Conservation (phyloP, 2,888 invertebrate genomes). For the Pachycephus smyrnensis region DNA sequence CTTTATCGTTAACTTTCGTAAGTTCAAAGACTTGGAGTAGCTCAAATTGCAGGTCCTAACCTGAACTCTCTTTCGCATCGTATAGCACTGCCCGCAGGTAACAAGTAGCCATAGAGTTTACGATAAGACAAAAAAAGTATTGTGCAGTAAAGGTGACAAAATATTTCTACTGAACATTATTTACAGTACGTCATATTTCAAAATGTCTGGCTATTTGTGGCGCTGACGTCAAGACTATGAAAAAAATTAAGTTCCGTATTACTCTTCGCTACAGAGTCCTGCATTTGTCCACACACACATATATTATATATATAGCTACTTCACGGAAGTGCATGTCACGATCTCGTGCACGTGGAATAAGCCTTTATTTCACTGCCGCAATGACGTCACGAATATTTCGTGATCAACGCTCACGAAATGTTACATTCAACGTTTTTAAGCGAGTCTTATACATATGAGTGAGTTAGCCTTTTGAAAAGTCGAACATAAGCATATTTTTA, state of each 20-base stretch:
- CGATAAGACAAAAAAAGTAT: constrained; percentile 52
- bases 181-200: constrained; percentile 53
- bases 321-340: not conserved
- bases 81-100: constrained; percentile 2
- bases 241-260: not conserved
- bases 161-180: constrained; percentile 60
- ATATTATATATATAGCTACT: not conserved
- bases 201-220: not conserved
- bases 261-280: not conserved
- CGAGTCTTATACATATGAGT: not conserved
- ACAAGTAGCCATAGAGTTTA: constrained; percentile 58
- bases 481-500: not conserved
- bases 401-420: not conserved
- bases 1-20: not conserved
- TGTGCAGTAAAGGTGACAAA: constrained; percentile 63
- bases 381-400: not conserved
- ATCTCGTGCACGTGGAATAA: not conserved
- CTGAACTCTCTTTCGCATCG: not conserved
- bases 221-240: not conserved
- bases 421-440: not conserved
- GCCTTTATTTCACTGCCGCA: not conserved
- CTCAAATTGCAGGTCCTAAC: not conserved
- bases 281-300: not conserved
- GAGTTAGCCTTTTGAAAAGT: not conserved
- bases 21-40: not conserved